Evolutionary conservation across 1,140 invertebrate species (phyloP).

Genomic region (Tetragnatha versicolor): DNA sequence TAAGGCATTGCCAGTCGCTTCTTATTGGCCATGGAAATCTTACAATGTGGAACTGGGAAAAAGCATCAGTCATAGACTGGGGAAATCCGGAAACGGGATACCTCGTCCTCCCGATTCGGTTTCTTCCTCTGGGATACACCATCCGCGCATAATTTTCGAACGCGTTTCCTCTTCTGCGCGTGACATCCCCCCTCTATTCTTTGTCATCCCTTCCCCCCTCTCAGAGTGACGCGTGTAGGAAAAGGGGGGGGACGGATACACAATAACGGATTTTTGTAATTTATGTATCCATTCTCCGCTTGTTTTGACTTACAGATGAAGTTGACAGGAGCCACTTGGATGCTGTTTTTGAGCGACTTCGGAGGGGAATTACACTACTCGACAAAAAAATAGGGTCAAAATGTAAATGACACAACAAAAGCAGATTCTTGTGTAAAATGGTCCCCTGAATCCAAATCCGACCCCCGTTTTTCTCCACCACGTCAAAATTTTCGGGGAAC

Average conservation of each 20-base stretch:
- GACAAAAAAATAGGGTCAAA: too few relatives aligned
- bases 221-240: background rate
- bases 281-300: slow-evolving; percentile 22
- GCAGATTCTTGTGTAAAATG: too few relatives aligned
- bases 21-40: too few relatives aligned
- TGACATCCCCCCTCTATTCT: background rate
- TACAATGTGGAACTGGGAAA: too few relatives aligned
- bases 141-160: slow-evolving; percentile 11
- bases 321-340: background rate
- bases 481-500: too few relatives aligned
- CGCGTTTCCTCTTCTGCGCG: background rate
- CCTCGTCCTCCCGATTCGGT: background rate
- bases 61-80: too few relatives aligned
- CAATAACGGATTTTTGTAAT: slow-evolving; percentile 19
- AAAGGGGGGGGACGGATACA: background rate
- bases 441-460: too few relatives aligned
- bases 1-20: too few relatives aligned
- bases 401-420: too few relatives aligned
- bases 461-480: too few relatives aligned
- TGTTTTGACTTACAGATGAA: slow-evolving; percentile 47
- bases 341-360: slow-evolving; percentile 18
- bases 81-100: slow-evolving; percentile 10
- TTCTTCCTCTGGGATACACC: background rate
- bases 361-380: too few relatives aligned
- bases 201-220: background rate